Base-by-base conservation (phyloP, 2,797 vertebrate genomes). In the Falco columbarius region DNA sequence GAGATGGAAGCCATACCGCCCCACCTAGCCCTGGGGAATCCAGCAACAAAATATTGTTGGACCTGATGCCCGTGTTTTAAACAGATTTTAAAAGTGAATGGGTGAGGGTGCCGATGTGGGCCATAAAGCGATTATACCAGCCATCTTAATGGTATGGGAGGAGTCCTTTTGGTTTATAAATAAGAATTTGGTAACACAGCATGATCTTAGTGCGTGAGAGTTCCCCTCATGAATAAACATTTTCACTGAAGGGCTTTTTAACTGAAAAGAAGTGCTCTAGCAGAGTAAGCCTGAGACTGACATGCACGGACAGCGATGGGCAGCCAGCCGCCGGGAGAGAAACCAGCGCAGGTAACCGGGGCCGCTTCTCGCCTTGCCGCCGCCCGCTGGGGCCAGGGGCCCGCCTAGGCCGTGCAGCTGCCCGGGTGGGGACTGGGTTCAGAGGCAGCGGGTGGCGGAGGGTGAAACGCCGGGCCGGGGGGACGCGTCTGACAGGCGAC, bases 401-500 rank as follows among this genome's bases (percentile, higher is more conserved):
- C 20, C 14, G 51, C 12, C 61, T 7, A 1, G 30, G 38, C 19
- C 3, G 0, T 5, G 62, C 8, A 6, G 1, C 3, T 9, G 4
- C 12, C 19, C 23, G 2, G 3, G 0, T 3, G 2, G 0, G 10
- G 44, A 3, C 34, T 15, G 2, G 8, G 12, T 8, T 3, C 36
- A 12, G 27, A 3, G 55, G n/a, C 62, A 19, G 66, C 14, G 13
- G 29, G 12, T 0, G n/a, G 13, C 47, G 3, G 11, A 5, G 12
- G 4, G 3, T 0, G 8, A 10, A 22, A 3, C 2, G 10, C 30
- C 8, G 2, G 12, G 3, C 17, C 8, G 2, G 14, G 12, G 2
- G 20, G 3, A 7, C 7, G 4, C 5, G 13, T 29, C 42, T 42
- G 42, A 42, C 14, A 7, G 42, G 42, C 42, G 42, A 42, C 42